Evolutionary conservation across 1,140 invertebrate genomes (phyloP).

Genomic region (Neuroterus valhalla): DNA sequence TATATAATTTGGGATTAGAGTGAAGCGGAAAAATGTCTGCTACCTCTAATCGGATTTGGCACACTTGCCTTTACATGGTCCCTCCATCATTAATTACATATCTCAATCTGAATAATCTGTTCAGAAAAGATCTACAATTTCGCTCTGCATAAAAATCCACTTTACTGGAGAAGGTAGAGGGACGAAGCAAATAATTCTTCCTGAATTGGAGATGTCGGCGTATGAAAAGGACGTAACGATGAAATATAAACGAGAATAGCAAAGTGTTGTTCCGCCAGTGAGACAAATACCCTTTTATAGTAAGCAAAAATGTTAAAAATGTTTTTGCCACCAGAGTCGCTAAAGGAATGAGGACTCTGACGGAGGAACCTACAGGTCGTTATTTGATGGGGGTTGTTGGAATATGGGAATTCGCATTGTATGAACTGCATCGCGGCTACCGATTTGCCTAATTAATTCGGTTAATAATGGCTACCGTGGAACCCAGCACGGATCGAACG

Average conservation of each 20-base stretch:
- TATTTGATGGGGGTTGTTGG: constrained; percentile 48
- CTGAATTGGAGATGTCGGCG: constrained; percentile 53
- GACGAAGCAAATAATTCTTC: constrained; percentile 54
- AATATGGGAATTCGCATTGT: constrained; percentile 54
- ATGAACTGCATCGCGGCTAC: constrained; percentile 61
- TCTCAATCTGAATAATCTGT: background rate
- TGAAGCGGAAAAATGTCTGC: too few species aligned
- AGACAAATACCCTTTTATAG: constrained; percentile 51
- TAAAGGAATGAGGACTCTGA: constrained; percentile 35
- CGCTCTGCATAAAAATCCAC: constrained; percentile 3
- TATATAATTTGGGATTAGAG: too few species aligned
- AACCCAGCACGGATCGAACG: constrained; percentile 50
- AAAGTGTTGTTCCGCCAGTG: constrained; percentile 42
- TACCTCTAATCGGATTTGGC: too few species aligned
- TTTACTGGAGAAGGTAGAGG: constrained; percentile 31
- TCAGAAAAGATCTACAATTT: constrained; percentile 12
- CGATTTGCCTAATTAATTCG: constrained; percentile 75
- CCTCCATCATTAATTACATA: too few species aligned
- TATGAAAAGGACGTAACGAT: constrained; percentile 58
- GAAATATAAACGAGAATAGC: constrained; percentile 53
- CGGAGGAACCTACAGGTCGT: constrained; percentile 40
- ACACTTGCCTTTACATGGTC: too few species aligned
- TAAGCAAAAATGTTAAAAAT: background rate
- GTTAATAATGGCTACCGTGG: constrained; percentile 68
- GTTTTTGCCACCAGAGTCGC: background rate